Conservation (phyloP, 2,797 vertebrate genomes). For the Mergus octosetaceus region DNA sequence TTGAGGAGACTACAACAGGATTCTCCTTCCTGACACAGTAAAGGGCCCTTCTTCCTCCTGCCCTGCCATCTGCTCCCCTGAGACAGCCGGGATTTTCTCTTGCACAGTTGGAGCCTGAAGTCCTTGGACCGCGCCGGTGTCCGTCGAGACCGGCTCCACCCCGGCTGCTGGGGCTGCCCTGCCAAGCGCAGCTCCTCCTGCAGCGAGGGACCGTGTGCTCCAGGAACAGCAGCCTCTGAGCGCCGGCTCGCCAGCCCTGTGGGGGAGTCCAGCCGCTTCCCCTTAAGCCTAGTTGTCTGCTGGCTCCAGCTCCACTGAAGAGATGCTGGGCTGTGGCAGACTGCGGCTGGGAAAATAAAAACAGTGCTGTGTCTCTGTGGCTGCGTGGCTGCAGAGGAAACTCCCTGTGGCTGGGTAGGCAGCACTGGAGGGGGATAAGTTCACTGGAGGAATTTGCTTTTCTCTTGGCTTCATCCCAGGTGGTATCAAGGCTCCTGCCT, state of each 20-base stretch:
- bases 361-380: background rate
- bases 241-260: background rate
- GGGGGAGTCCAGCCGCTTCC: conserved; percentile 3
- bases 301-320: background rate
- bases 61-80: background rate
- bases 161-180: background rate
- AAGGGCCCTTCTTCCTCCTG: background rate
- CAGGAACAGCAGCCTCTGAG: background rate
- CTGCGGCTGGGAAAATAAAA: conserved; percentile 20
- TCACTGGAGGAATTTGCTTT: conserved; percentile 26
- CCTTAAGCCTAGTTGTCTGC: background rate
- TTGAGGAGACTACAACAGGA: background rate
- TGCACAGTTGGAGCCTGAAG: background rate
- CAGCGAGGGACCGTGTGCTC: background rate
- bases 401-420: background rate
- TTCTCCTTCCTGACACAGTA: background rate
- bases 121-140: background rate
- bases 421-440: background rate
- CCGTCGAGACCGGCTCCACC: background rate
- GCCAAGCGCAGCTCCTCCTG: background rate
- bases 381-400: background rate
- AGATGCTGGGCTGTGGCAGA: background rate
- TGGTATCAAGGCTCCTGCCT: background rate
- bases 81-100: background rate
- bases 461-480: conserved; percentile 13